Conservation (phyloP, 2,888 invertebrate genomes). For the Brenthis daphne region DNA sequence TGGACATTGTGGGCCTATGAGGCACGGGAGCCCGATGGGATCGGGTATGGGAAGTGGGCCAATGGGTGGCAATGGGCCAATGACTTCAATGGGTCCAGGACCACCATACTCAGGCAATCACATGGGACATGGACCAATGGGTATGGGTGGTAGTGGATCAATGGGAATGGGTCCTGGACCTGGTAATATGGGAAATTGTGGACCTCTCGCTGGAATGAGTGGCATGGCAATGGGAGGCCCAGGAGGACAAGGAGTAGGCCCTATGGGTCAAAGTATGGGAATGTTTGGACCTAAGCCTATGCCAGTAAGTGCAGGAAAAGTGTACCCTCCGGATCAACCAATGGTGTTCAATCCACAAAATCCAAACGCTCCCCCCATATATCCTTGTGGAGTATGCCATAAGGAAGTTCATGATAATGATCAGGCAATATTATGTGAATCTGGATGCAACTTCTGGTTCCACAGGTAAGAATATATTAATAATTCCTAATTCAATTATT, state of each 20-base stretch:
- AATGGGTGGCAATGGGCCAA: slow-evolving; percentile 79
- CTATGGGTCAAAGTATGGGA: slow-evolving; percentile 83
- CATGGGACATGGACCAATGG: slow-evolving; percentile 79
- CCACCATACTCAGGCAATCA: slow-evolving; percentile 77
- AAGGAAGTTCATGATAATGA: slow-evolving; percentile 99
- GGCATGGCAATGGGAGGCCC: slow-evolving; percentile 80
- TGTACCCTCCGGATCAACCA: slow-evolving; percentile 97
- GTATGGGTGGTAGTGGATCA: slow-evolving; percentile 74
- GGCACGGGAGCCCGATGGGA: slow-evolving; percentile 80
- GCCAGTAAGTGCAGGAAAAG: slow-evolving; percentile 95
- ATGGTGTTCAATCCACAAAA: slow-evolving; percentile 99
- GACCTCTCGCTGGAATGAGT: slow-evolving; percentile 78
- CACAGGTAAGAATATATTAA: slow-evolving; percentile 86
- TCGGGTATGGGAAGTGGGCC: slow-evolving; percentile 83
- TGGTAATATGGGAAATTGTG: slow-evolving; percentile 78
- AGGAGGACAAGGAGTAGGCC: slow-evolving; percentile 80
- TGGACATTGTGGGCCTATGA: slow-evolving; percentile 79
- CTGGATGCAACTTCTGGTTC: slow-evolving; percentile 99
- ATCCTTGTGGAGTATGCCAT: slow-evolving; percentile 98
- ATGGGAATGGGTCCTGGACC: slow-evolving; percentile 78
- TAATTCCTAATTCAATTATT: background rate
- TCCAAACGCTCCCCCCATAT: slow-evolving; percentile 98
- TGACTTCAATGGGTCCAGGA: slow-evolving; percentile 76
- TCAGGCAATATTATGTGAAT: slow-evolving; percentile 98
- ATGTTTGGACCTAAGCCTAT: slow-evolving; percentile 92